Evolutionary conservation across 1,140 invertebrate genomes (phyloP).

Genomic region (Amyelois transitella): DNA sequence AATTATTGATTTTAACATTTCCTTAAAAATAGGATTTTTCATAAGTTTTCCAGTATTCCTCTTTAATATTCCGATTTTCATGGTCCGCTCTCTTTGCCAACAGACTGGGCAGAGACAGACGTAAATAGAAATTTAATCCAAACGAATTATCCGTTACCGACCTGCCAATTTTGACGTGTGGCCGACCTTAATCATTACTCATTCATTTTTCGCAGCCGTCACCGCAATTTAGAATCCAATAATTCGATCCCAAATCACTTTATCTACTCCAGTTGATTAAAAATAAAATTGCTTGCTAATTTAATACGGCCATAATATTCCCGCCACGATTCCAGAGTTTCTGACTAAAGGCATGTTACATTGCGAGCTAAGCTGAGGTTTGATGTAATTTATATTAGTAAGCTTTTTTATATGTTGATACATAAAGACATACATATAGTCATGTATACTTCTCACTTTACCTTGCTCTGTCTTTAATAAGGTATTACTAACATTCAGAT

Average conservation of each 20-base stretch:
- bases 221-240: neutral
- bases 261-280: constrained; percentile 19
- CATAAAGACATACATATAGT: too few species aligned
- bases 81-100: neutral
- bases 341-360: constrained; percentile 22
- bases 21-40: too few species aligned
- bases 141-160: neutral
- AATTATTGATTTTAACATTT: too few species aligned
- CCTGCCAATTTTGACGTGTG: neutral
- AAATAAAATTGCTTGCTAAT: constrained; percentile 19
- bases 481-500: too few species aligned
- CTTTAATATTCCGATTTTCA: neutral
- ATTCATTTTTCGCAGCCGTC: neutral
- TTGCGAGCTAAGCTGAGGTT: neutral
- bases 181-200: neutral
- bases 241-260: neutral
- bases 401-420: too few species aligned
- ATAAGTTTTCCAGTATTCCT: too few species aligned
- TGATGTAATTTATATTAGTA: neutral
- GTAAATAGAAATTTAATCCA: neutral
- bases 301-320: constrained; percentile 41
- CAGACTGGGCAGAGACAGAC: neutral
- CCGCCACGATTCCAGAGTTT: constrained; percentile 17
- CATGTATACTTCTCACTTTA: too few species aligned
- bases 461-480: too few species aligned